Evolutionary conservation across 2,888 invertebrate genomes (phyloP).

Genomic region (Altica lythri): DNA sequence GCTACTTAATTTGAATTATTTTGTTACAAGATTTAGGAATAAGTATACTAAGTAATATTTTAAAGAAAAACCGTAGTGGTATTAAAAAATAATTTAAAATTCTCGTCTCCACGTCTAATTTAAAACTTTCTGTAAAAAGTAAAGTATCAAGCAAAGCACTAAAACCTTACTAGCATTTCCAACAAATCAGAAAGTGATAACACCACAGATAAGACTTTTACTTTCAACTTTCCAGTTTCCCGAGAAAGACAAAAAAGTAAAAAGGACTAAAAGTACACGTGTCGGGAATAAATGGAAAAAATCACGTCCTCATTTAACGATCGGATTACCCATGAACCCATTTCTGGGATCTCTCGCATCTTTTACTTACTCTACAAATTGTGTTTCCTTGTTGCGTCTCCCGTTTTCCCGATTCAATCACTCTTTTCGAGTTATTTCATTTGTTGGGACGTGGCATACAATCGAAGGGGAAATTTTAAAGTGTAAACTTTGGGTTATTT

Average conservation of each 20-base stretch:
- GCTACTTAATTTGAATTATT: too few relatives aligned
- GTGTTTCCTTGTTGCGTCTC: slow-evolving; percentile 56
- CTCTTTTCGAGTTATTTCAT: slow-evolving; percentile 32
- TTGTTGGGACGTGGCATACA: slow-evolving; percentile 2
- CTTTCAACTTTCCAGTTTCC: slow-evolving; percentile 2
- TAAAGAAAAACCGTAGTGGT: too few relatives aligned
- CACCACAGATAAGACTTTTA: slow-evolving; percentile 8
- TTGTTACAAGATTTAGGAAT: too few relatives aligned
- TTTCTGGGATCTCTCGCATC: slow-evolving; percentile 47
- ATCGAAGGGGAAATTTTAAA: neutral
- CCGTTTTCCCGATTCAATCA: slow-evolving; percentile 53
- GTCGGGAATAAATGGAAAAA: slow-evolving; percentile 51
- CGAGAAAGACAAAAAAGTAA: slow-evolving; percentile 18
- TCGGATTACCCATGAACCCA: slow-evolving; percentile 53
- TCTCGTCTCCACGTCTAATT: too few relatives aligned
- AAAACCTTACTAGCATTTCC: neutral
- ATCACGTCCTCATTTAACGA: slow-evolving; percentile 56
- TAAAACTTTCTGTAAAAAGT: too few relatives aligned
- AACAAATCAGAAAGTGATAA: slow-evolving; percentile 16
- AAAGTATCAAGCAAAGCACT: too few relatives aligned
- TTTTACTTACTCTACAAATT: slow-evolving; percentile 55
- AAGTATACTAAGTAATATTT: too few relatives aligned
- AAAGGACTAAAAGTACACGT: slow-evolving; percentile 42
- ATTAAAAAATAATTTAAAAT: too few relatives aligned
- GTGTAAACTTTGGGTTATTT: slow-evolving; percentile 4